Conservation (phyloP, 2,113 vertebrate species). For the Patagioenas fasciata region DNA sequence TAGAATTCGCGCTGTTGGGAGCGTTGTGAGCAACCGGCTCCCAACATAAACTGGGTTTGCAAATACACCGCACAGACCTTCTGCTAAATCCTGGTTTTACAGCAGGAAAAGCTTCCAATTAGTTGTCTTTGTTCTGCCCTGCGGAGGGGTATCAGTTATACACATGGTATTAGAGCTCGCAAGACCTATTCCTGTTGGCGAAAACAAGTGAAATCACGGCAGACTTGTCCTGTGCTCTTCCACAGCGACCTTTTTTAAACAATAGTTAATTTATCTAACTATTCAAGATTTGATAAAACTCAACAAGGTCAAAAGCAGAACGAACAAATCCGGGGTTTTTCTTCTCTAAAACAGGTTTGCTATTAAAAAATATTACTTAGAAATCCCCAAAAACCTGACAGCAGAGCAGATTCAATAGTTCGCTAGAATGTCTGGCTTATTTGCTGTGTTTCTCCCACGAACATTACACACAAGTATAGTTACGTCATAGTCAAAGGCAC, state of each 20-base stretch:
- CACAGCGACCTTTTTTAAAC: background rate
- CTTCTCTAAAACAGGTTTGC: conserved; percentile 53
- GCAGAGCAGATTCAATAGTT: background rate
- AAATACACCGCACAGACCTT: background rate
- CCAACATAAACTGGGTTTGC: background rate
- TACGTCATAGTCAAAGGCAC: conserved; percentile 76
- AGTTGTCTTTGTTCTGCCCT: conserved; percentile 46
- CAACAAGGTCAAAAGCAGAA: conserved; percentile 59
- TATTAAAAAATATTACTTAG: conserved; percentile 39
- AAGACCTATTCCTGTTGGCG: conserved; percentile 58
- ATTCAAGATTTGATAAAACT: conserved; percentile 46
- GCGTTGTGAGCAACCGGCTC: background rate
- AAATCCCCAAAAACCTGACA: background rate
- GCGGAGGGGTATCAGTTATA: conserved; percentile 53
- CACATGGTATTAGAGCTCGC: conserved; percentile 47
- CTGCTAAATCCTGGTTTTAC: conserved; percentile 45
- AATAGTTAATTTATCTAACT: conserved; percentile 38
- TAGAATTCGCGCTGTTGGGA: background rate
- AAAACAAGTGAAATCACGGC: conserved; percentile 47
- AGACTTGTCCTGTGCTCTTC: conserved; percentile 50
- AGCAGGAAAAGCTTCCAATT: conserved; percentile 24
- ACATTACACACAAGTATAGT: conserved; percentile 56
- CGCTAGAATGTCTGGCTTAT: background rate
- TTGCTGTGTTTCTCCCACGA: conserved; percentile 36
- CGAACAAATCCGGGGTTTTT: conserved; percentile 34